A percentile compares a stretch with the other conserved stretches of the same genome.
phyloP scores from a whole-genome alignment of 1,140 invertebrate species.

The Eciton burchellii region DNA sequence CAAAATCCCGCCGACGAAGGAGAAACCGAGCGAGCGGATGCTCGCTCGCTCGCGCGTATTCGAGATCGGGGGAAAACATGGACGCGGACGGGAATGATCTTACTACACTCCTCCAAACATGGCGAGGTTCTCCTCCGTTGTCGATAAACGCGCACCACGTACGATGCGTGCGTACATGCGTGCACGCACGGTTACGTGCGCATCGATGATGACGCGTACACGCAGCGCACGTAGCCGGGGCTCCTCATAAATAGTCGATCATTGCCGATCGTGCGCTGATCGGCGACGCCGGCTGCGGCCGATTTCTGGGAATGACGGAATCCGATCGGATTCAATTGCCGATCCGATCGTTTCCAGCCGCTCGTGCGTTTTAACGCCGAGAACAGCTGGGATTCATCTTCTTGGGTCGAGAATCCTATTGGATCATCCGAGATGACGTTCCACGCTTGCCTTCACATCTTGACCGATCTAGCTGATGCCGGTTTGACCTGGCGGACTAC shows the following conservation, averaged over 20 bases:
- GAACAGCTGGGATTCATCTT: not conserved
- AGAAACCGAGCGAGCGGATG: constrained; percentile 13
- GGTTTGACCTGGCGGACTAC: too few relatives aligned
- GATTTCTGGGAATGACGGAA: constrained; percentile 38
- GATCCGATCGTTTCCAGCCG: constrained; percentile 30
- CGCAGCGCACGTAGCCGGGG: not conserved
- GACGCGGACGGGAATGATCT: constrained; percentile 8
- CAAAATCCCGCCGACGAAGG: constrained; percentile 3
- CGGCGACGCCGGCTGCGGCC: not conserved
- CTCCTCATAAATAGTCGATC: constrained; percentile 68
- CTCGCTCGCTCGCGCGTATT: not conserved
- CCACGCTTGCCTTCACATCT: not conserved
- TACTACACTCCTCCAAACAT: constrained; percentile 73
- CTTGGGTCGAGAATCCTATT: not conserved
- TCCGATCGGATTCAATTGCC: constrained; percentile 41
- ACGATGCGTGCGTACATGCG: constrained; percentile 29
- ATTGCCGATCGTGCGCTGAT: constrained; percentile 12
- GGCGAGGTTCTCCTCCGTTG: constrained; percentile 61
- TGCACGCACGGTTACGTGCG: constrained; percentile 22
- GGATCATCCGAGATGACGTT: not conserved
- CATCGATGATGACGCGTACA: constrained; percentile 15
- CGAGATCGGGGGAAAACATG: constrained; percentile 42
- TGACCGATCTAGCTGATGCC: too few relatives aligned
- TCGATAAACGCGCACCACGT: constrained; percentile 70
- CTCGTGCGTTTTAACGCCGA: not conserved